Evolutionary conservation across 2,888 invertebrate genomes (phyloP).

Genomic region (Barypeithes pellucidus): DNA sequence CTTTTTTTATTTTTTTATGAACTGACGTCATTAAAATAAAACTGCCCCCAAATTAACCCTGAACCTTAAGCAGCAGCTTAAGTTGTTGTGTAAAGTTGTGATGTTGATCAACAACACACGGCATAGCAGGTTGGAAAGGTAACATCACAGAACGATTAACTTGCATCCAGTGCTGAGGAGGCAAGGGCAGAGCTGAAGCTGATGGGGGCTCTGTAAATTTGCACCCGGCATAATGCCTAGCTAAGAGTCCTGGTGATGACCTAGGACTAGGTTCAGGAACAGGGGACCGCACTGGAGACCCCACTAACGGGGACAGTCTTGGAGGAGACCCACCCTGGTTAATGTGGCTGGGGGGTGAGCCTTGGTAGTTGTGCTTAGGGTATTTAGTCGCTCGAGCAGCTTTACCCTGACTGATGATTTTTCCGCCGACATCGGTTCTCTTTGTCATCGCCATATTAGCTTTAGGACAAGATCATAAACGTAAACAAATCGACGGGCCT

Average conservation of each 20-base stretch:
- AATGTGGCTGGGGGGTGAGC: constrained; percentile 48
- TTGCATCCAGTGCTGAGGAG: constrained; percentile 82
- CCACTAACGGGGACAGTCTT: constrained; percentile 53
- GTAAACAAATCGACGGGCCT: constrained; percentile 44
- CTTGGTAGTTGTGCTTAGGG: constrained; percentile 45
- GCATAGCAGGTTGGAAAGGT: constrained; percentile 59
- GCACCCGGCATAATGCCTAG: constrained; percentile 78
- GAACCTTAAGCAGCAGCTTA: constrained; percentile 70
- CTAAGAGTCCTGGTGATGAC: constrained; percentile 67
- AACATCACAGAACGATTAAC: constrained; percentile 72
- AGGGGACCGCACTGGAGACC: constrained; percentile 52
- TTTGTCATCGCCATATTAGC: constrained; percentile 64
- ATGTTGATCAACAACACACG: constrained; percentile 57
- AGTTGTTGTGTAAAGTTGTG: constrained; percentile 68
- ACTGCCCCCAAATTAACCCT: constrained; percentile 67
- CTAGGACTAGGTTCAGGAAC: constrained; percentile 59
- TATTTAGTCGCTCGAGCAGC: constrained; percentile 36
- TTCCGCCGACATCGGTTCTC: constrained; percentile 62
- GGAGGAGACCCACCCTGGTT: constrained; percentile 50
- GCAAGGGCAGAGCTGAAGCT: constrained; percentile 81
- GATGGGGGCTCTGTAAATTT: constrained; percentile 82
- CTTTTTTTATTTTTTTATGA: constrained; percentile 59
- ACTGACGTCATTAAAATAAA: constrained; percentile 49
- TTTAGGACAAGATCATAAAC: constrained; percentile 24
- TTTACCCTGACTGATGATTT: constrained; percentile 55